phyloP scores from a whole-genome alignment of 1,140 invertebrate genomes.

The Zaprionus taronus region DNA sequence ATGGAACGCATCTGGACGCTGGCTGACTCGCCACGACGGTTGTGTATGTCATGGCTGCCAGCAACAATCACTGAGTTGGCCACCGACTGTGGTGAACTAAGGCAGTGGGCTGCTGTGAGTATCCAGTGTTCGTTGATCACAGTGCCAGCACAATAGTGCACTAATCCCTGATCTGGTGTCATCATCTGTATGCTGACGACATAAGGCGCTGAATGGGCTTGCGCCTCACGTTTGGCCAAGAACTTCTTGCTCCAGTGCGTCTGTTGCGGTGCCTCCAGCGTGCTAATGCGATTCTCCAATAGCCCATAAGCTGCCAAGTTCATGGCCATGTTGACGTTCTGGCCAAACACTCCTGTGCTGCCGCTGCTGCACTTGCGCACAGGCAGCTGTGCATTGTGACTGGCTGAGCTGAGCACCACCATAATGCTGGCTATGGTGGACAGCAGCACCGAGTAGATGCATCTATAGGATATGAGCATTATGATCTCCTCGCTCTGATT shows the following conservation, averaged over 20 bases:
- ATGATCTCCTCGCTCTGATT: conserved; percentile 75
- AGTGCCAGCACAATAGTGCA: conserved; percentile 82
- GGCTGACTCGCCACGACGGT: conserved; percentile 51
- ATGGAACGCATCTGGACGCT: conserved; percentile 73
- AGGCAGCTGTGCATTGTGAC: conserved; percentile 58
- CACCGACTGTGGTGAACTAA: conserved; percentile 64
- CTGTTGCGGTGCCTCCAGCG: conserved; percentile 62
- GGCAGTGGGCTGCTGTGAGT: conserved; percentile 80
- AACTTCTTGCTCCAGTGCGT: conserved; percentile 75
- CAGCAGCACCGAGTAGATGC: conserved; percentile 66
- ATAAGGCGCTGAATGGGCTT: conserved; percentile 78
- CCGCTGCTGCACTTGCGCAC: conserved; percentile 61
- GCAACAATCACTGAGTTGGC: conserved; percentile 77
- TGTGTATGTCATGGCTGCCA: conserved; percentile 76
- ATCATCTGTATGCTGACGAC: conserved; percentile 81
- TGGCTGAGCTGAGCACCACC: conserved; percentile 69
- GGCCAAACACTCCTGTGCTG: conserved; percentile 22
- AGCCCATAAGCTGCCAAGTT: conserved; percentile 61
- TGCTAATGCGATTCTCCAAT: conserved; percentile 73
- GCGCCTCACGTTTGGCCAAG: conserved; percentile 77
- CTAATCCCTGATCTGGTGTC: conserved; percentile 69
- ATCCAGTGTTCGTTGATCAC: conserved; percentile 83
- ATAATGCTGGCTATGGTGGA: conserved; percentile 76
- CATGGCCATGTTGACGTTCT: conserved; percentile 50
- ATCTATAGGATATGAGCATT: conserved; percentile 73